phyloP scores from a whole-genome alignment of 2,113 vertebrate species.

The Oncorhynchus clarkii region DNA sequence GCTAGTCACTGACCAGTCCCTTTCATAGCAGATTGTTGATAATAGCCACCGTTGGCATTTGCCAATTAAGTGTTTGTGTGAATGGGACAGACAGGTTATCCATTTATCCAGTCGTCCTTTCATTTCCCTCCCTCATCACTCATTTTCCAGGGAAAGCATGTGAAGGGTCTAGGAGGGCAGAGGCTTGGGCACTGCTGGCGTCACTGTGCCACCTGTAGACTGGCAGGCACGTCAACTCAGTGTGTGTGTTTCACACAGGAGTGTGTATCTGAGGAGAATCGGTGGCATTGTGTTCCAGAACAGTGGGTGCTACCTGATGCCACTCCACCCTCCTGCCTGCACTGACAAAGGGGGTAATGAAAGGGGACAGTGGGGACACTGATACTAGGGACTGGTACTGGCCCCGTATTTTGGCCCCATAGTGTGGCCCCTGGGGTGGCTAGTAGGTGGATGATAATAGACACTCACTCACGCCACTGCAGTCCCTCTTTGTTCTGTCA shows the following conservation, averaged over 20 bases:
- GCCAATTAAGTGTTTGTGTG: not conserved
- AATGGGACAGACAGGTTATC: not conserved
- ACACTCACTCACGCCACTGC: not conserved
- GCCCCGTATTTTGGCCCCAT: too few relatives aligned
- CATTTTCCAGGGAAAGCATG: constrained; percentile 7
- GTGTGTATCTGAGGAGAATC: not conserved
- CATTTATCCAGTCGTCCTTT: not conserved
- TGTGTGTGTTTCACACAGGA: constrained; percentile 1
- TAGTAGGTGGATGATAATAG: not conserved
- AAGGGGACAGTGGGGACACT: not conserved
- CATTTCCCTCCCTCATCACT: not conserved
- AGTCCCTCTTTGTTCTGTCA: not conserved
- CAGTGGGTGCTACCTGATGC: not conserved
- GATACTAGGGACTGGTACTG: not conserved
- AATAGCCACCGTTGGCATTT: not conserved
- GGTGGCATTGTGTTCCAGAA: not conserved
- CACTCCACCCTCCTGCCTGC: not conserved
- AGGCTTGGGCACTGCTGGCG: not conserved
- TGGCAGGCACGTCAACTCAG: not conserved
- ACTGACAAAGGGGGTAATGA: not conserved
- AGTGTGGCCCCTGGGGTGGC: not conserved
- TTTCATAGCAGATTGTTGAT: not conserved
- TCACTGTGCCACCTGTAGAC: not conserved
- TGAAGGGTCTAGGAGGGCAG: not conserved
- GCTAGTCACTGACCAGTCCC: not conserved